These are phyloP conservation scores for Arge pagana DNA, from an alignment of 2,888 invertebrate genomes.

Conservation along the genomic window DNA sequence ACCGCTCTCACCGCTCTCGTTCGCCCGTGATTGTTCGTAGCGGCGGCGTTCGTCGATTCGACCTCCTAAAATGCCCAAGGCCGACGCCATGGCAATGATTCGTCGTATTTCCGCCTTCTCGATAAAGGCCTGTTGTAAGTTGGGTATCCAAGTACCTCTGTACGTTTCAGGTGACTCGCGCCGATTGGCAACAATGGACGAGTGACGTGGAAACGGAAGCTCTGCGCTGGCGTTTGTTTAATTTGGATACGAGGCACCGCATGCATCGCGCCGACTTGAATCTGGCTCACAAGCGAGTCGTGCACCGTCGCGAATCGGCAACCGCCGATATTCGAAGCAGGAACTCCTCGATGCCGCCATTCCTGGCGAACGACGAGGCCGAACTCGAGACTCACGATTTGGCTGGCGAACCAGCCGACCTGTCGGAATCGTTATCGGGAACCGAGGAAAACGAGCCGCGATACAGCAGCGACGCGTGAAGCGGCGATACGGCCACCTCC, in stretches of 20 bases:
- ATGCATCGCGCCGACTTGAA: slow-evolving; percentile 19
- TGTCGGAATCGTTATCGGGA: too few relatives aligned
- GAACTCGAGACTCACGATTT: slow-evolving; percentile 11
- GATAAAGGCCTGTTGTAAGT: slow-evolving; percentile 4
- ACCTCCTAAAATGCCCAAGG: too few relatives aligned
- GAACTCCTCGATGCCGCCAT: slow-evolving; percentile 8
- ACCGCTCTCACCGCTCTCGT: not conserved
- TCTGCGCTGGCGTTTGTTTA: slow-evolving; percentile 12
- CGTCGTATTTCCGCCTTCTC: slow-evolving; percentile 15
- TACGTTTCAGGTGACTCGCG: slow-evolving; percentile 3
- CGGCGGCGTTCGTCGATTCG: too few relatives aligned
- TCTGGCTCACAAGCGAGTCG: slow-evolving; percentile 14
- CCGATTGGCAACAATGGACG: slow-evolving; percentile 17
- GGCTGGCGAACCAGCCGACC: not conserved
- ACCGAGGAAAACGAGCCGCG: not conserved
- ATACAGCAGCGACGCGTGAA: too few relatives aligned
- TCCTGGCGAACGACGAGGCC: slow-evolving; percentile 6
- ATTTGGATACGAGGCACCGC: slow-evolving; percentile 16
- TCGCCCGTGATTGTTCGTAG: too few relatives aligned
- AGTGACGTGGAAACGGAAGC: slow-evolving; percentile 7
- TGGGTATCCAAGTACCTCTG: too few relatives aligned
- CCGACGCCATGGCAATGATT: too few relatives aligned
- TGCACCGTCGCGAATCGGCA: slow-evolving; percentile 3
- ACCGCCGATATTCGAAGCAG: not conserved
- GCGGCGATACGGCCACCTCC: too few relatives aligned